phyloP scores from a whole-genome alignment of 2,888 invertebrate species.

The Ennomos fuscantarius region DNA sequence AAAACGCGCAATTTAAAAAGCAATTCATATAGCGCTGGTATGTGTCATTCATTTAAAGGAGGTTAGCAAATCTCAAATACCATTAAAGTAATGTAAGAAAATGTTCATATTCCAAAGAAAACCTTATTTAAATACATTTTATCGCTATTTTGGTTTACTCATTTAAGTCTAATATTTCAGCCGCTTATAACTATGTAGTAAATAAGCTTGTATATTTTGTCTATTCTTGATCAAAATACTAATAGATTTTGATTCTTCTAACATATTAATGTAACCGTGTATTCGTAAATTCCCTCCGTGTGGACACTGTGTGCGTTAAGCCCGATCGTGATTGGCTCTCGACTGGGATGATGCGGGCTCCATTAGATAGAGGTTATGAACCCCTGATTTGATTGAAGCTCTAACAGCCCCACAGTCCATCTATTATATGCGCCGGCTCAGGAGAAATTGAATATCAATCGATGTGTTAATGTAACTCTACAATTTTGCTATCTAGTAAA shows the following conservation, averaged over 20 bases:
- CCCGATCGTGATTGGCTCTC: conserved; percentile 69
- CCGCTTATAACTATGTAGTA: too few species aligned
- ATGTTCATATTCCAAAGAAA: too few species aligned
- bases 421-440: conserved; percentile 53
- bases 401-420: conserved; percentile 59
- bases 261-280: conserved; percentile 31
- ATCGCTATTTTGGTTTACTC: too few species aligned
- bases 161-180: too few species aligned
- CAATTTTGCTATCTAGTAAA: too few species aligned
- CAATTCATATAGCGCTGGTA: conserved; percentile 30
- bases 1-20: conserved; percentile 41
- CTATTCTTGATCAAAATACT: too few species aligned
- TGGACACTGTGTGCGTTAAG: conserved; percentile 58
- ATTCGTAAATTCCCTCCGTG: conserved; percentile 60
- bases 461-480: conserved; percentile 34
- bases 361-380: conserved; percentile 65
- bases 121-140: too few species aligned
- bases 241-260: too few species aligned
- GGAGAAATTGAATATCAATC: conserved; percentile 48
- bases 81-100: conserved; percentile 5
- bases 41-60: conserved; percentile 39
- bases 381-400: conserved; percentile 80
- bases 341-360: conserved; percentile 73
- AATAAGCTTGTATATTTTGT: too few species aligned
- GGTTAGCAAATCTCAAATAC: conserved; percentile 6